These are phyloP conservation scores for Oxyteleia sp. DNA, from an alignment of 2,888 invertebrate species.

Conservation along the genomic window DNA sequence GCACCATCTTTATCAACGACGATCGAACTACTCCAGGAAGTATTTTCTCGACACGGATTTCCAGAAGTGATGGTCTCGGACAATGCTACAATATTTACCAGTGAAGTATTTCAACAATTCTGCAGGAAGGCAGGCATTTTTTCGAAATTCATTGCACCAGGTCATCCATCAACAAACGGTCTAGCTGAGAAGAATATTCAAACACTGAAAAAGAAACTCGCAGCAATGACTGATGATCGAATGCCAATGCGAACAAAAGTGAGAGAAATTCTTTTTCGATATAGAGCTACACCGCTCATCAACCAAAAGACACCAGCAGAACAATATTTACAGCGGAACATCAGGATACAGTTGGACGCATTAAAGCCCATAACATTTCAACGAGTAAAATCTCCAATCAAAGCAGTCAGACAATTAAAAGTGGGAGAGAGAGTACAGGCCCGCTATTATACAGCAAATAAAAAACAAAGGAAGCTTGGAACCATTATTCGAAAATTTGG, in stretches of 20 bases:
- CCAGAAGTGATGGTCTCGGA: conserved; percentile 71
- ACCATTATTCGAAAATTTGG: conserved; percentile 22
- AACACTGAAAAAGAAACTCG: conserved; percentile 27
- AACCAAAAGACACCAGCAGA: conserved; percentile 34
- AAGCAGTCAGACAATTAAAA: conserved; percentile 16
- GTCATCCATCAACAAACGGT: conserved; percentile 63
- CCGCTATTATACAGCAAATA: conserved; percentile 37
- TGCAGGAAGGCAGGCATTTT: conserved; percentile 30
- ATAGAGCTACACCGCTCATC: conserved; percentile 33
- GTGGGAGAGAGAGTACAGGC: conserved; percentile 51
- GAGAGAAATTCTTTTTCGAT: conserved; percentile 52
- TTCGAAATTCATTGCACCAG: conserved; percentile 53
- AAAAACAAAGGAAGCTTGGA: conserved; percentile 36
- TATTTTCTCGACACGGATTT: conserved; percentile 68
- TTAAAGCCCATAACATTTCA: conserved; percentile 23
- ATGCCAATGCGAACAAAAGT: conserved; percentile 26
- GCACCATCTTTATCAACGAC: conserved; percentile 61
- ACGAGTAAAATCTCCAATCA: neutral
- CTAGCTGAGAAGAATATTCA: conserved; percentile 56
- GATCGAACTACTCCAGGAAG: conserved; percentile 48
- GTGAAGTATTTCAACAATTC: conserved; percentile 58
- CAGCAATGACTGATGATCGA: conserved; percentile 25
- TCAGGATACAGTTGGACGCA: conserved; percentile 29
- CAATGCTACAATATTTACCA: conserved; percentile 73
- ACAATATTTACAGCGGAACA: conserved; percentile 15